Base-by-base conservation (phyloP, 2,797 vertebrate species). In the Acestrorhynchus altus region DNA sequence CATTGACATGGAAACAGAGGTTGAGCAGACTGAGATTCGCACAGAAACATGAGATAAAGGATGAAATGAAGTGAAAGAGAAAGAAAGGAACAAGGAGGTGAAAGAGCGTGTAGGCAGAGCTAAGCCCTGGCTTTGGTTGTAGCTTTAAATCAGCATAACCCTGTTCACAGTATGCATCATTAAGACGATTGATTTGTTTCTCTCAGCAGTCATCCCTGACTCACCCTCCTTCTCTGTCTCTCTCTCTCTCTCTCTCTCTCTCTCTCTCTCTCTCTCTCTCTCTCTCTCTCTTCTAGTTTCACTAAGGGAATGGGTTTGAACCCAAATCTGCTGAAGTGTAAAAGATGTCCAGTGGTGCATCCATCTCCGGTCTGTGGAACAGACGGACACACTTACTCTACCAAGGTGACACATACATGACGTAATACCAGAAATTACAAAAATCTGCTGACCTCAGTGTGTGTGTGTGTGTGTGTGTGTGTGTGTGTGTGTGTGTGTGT, bases 331-430 rank as follows among this genome's bases (percentile, higher is more conserved):
- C 88, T 94, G 71, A 93, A 94, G 86, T 99, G 98, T 91, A 95
- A 92, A 83, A 94, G 93, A 24, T 99, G 98, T 87, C 95, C 96
- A 0, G 89, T 94, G 83, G 92, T 94, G 80, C 95, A 93, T 84
- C 94, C 94, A 65, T 91, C 89, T 78, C 95, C 95, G 0, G 95
- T 98, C 35, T 99, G 97, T 89, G 98, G 96, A 83, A 96, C 95
- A 40, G 96, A 99, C 66, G 95, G 96, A 31, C 97, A 96, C 85
- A 91, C 92, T 70, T 99, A 98, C 84, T 96, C 96, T 79, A 95
- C 95, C 83, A 95, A 96, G 97, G 98, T 98, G 79, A 47, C 1
- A 20, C 9, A 44, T 11, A 47, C 1, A 1, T 10, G 9, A 15
- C 13, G 10, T 15, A 24, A 56, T 57, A 22, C 4, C 31, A 24